phyloP scores from a whole-genome alignment of 2,888 invertebrate genomes.

The Sipha maydis region DNA sequence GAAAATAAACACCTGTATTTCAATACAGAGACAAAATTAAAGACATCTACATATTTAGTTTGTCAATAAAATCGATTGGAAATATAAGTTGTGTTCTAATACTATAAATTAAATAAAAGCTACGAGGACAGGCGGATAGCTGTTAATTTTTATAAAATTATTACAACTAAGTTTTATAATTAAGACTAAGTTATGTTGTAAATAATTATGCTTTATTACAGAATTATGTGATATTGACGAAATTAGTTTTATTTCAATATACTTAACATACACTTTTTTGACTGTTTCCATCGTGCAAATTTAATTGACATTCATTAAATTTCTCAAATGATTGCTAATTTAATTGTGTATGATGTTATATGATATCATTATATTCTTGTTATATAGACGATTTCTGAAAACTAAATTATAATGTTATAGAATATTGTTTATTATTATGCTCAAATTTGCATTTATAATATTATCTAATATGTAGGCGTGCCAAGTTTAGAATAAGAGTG shows the following conservation, averaged over 20 bases:
- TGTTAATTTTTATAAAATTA: constrained; percentile 8
- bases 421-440: constrained; percentile 20
- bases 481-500: constrained; percentile 21
- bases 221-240: neutral
- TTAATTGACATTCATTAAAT: neutral
- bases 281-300: neutral
- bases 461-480: constrained; percentile 8
- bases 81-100: neutral
- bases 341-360: neutral
- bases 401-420: neutral
- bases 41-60: neutral
- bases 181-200: neutral
- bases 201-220: neutral
- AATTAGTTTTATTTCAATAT: constrained; percentile 8
- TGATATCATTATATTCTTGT: neutral
- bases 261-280: neutral
- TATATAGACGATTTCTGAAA: neutral
- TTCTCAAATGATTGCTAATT: neutral
- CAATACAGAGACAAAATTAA: neutral
- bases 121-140: neutral
- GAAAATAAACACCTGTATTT: neutral
- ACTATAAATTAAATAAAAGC: neutral
- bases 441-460: constrained; percentile 46
- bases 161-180: neutral
- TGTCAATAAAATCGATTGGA: neutral